Percentiles rank a stretch among this genome's conserved stretches.
These are phyloP conservation scores for Ophion obscuratus DNA, from an alignment of 2,888 invertebrate genomes.

Conservation along the genomic window DNA sequence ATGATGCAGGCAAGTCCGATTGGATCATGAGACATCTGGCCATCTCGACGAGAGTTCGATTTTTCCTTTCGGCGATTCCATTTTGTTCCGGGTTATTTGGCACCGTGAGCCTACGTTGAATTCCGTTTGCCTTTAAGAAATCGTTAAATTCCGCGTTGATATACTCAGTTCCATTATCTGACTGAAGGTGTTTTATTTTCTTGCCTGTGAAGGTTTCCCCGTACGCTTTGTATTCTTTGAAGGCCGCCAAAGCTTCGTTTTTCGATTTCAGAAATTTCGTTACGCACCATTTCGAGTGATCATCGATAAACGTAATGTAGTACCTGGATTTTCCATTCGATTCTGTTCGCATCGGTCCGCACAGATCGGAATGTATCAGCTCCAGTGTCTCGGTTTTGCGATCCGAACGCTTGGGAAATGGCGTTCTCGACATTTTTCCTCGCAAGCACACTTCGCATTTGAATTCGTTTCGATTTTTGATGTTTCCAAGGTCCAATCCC, in stretches of 20 bases:
- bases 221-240: slow-evolving; percentile 61
- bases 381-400: slow-evolving; percentile 45
- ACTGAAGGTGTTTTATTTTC: slow-evolving; percentile 63
- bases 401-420: no score
- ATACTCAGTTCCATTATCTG: slow-evolving; percentile 68
- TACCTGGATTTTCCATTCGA: slow-evolving; percentile 62
- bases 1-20: slow-evolving; percentile 4
- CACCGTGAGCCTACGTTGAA: slow-evolving; percentile 25
- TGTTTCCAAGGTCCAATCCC: no score
- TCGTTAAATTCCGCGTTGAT: slow-evolving; percentile 44
- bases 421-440: no score
- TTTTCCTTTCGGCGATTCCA: slow-evolving; percentile 42
- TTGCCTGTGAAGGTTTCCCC: slow-evolving; percentile 63
- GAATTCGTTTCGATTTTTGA: background rate
- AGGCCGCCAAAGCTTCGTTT: slow-evolving; percentile 57
- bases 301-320: slow-evolving; percentile 69
- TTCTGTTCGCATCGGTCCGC: slow-evolving; percentile 61
- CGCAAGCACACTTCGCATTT: background rate
- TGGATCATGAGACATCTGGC: slow-evolving; percentile 42
- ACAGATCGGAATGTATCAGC: slow-evolving; percentile 67
- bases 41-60: slow-evolving; percentile 41
- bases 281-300: slow-evolving; percentile 64
- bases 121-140: slow-evolving; percentile 31
- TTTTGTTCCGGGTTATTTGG: slow-evolving; percentile 52
- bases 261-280: slow-evolving; percentile 62